A percentile compares a stretch with the other conserved stretches of the same genome.
Evolutionary conservation across 1,140 invertebrate species (phyloP).

Genomic region (Bombus breviceps): DNA sequence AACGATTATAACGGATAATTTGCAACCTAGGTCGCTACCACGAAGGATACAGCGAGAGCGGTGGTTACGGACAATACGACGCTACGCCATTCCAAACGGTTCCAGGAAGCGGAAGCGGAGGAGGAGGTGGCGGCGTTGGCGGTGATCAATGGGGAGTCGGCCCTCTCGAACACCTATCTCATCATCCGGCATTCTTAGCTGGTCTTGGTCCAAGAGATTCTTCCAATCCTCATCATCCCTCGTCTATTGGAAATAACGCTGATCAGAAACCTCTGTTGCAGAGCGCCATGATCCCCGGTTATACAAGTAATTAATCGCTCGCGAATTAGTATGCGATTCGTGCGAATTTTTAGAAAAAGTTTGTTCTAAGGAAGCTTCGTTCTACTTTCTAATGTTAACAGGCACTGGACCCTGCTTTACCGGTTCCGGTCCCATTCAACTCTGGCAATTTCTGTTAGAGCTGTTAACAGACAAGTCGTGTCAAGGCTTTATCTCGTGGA

Average conservation of each 20-base stretch:
- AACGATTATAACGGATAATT: neutral
- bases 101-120: conserved; percentile 85
- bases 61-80: conserved; percentile 87
- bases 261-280: conserved; percentile 90
- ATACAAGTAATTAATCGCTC: conserved; percentile 82
- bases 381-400: conserved; percentile 53
- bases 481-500: conserved; percentile 98
- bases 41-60: conserved; percentile 86
- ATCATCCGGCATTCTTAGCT: conserved; percentile 86
- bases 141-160: conserved; percentile 80
- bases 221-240: conserved; percentile 81
- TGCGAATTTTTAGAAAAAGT: no score
- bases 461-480: conserved; percentile 97
- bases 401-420: conserved; percentile 91
- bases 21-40: conserved; percentile 84
- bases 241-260: conserved; percentile 80
- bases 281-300: conserved; percentile 87
- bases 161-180: conserved; percentile 83
- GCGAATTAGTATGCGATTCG: no score
- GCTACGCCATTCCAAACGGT: conserved; percentile 91
- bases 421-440: conserved; percentile 95
- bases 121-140: conserved; percentile 81
- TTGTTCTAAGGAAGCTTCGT: no score
- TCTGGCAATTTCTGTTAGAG: conserved; percentile 99
- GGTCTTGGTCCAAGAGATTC: conserved; percentile 81